Evolutionary conservation across 1,140 invertebrate genomes (phyloP).

Genomic region (Nixonia krombeini): DNA sequence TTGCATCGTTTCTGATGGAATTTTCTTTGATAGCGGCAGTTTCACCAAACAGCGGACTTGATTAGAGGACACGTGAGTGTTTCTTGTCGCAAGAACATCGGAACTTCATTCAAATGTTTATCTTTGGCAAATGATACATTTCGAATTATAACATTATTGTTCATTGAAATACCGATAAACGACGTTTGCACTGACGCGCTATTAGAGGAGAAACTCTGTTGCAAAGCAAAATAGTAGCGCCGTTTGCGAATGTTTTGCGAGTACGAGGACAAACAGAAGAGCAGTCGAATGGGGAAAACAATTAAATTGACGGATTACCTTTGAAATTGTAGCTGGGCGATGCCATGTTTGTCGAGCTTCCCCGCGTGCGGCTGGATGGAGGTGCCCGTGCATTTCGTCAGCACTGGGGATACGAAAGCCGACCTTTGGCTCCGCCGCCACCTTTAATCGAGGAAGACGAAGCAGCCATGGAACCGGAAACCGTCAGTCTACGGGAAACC

Average conservation of each 20-base stretch:
- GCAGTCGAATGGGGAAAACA: no score
- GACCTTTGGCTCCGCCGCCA: constrained; percentile 76
- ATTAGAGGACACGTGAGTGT: constrained; percentile 64
- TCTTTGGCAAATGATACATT: no score
- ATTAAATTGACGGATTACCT: background rate
- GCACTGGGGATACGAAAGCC: constrained; percentile 76
- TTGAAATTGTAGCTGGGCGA: constrained; percentile 72
- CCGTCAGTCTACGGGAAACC: constrained; percentile 71
- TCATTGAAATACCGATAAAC: no score
- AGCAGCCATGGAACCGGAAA: constrained; percentile 73
- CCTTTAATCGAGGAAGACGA: constrained; percentile 79
- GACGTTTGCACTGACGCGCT: no score
- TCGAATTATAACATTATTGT: no score
- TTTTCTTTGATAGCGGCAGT: constrained; percentile 2
- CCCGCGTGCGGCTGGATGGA: constrained; percentile 79
- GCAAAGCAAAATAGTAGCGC: no score
- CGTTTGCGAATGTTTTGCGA: no score
- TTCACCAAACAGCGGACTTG: constrained; percentile 56
- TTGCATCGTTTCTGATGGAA: background rate
- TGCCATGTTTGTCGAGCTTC: constrained; percentile 76
- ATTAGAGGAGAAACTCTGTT: background rate
- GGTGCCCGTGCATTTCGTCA: constrained; percentile 75
- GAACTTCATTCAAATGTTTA: no score
- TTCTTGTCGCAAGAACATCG: no score
- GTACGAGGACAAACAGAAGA: no score